Evolutionary conservation across 2,797 vertebrate species (phyloP), one percentile per base, ranked within the genome.

Genomic region (Betta splendens): DNA sequence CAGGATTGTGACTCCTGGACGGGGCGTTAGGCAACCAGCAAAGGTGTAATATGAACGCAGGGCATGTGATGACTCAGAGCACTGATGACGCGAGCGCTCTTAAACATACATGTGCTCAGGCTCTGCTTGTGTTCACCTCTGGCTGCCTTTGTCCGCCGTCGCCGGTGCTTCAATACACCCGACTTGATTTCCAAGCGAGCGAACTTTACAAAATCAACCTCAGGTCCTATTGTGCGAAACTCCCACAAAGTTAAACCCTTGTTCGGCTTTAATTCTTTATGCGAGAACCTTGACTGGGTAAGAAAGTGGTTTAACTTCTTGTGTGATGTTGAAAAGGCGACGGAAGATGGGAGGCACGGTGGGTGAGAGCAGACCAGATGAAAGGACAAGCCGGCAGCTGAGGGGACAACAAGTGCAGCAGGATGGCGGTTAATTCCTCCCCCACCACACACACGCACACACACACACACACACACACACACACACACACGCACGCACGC

Each of bases 381-480:
- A 81, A 85, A 79, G 81, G 75, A 79, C 77, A 75, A 79, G 72
- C 63, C 76, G 52, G 84, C 77, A 84, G 87, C 81, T 88, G 86
- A 86, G 78, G 75, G 79, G 74, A 88, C 66, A 84, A 85, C 84
- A 87, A 80, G 82, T 88, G 84, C 77, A 75, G 60, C 69, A 65
- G 85, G 83, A 76, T 87, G 87, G 80, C 80, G 72, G 87, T 90
- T 89, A 82, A 79, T 83, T 71, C 75, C 76, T 42, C 80, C 68
- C 80, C 67, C 65, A 20, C 13, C 26, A 21, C 35, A 36, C 35
- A 26, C 36, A 6, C 48, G 8, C n/a, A 44, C 15, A 39, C 53
- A 38, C 56, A 37, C 59, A 7, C 51, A 15, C 64, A 44, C 54
- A 33, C 37, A 35, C 53, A n/a, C n/a, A n/a, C n/a, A n/a, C n/a